Evolutionary conservation across 2,888 invertebrate genomes (phyloP), one percentile per base, ranked within the genome.

Genomic region (Amblyjoppa fuscipennis): DNA sequence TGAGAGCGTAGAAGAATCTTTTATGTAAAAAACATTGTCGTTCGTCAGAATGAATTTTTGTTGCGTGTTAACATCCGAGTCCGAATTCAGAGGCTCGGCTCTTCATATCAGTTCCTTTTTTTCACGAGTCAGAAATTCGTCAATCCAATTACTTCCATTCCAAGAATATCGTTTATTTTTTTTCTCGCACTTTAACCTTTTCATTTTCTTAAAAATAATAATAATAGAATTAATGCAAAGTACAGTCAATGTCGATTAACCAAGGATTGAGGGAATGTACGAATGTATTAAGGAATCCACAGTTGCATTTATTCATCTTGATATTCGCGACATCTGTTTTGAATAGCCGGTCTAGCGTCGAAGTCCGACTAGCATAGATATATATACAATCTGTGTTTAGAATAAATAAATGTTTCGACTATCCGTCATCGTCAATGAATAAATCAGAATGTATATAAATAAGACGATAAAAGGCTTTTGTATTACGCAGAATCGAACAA

Each of bases 401-500:
- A 78, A 70, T 49, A 81, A 84, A 76, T 76, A 45, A 61, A 38
- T 73, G 53, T 74, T 77, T 45, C 31, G 53, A 79, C 56, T 51
- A 64, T 34, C 51, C 68, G 56, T 73, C 38, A 59, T 77, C 80
- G 69, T 81, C 66, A 45, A 76, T 76, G 28, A 80, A 73, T 71
- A 68, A 77, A 78, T 51, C 56, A 76, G 66, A 80, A 85, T 85
- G 85, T 83, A 83, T 77, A 85, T 83, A 83, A 64, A 85, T 76
- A 68, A 31, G 76, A 73, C 66, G 79, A 82, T 79, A 76, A 76
- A 82, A 20, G 53, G 80, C 69, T 78, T 34, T 64, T n/a, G 56
- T 85, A 51, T 77, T 45, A 38, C 45, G 80, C 76, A 38, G 68
- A 41, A 41, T 41, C 41, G 49, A 75, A 80, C 80, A 4, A 34